Evolutionary conservation across 2,888 invertebrate species (phyloP).

Genomic region (Tipula vernalis): DNA sequence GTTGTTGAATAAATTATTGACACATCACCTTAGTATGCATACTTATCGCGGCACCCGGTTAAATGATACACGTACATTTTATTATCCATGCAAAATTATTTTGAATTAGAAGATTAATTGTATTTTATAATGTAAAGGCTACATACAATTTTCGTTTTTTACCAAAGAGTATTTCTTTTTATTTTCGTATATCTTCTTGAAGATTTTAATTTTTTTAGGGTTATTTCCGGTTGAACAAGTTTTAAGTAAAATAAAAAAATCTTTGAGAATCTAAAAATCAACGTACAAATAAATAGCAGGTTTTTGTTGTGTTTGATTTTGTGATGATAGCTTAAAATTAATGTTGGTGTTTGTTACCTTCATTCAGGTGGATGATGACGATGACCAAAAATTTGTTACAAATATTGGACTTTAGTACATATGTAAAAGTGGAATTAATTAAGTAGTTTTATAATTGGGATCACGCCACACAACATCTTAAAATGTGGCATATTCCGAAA

Average conservation of each 20-base stretch:
- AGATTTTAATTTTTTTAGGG: neutral
- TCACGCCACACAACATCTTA: no score
- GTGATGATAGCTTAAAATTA: neutral
- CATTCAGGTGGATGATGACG: neutral
- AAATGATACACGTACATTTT: neutral
- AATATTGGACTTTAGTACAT: no score
- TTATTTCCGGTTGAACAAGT: slow-evolving; percentile 4
- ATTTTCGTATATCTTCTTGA: neutral
- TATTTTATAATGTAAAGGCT: neutral
- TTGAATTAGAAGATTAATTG: neutral
- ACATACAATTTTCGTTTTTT: neutral
- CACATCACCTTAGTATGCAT: neutral
- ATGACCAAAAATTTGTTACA: neutral
- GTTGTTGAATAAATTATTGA: neutral
- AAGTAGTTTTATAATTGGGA: no score
- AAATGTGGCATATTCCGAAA: no score
- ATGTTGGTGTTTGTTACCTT: no score
- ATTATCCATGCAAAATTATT: neutral
- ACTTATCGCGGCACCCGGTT: neutral
- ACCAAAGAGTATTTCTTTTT: neutral
- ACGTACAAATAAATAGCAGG: neutral
- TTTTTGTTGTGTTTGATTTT: neutral
- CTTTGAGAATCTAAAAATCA: neutral
- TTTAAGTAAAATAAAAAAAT: neutral
- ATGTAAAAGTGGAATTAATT: no score